phyloP scores from a whole-genome alignment of 2,888 invertebrate genomes.

The Patella pellucida region DNA sequence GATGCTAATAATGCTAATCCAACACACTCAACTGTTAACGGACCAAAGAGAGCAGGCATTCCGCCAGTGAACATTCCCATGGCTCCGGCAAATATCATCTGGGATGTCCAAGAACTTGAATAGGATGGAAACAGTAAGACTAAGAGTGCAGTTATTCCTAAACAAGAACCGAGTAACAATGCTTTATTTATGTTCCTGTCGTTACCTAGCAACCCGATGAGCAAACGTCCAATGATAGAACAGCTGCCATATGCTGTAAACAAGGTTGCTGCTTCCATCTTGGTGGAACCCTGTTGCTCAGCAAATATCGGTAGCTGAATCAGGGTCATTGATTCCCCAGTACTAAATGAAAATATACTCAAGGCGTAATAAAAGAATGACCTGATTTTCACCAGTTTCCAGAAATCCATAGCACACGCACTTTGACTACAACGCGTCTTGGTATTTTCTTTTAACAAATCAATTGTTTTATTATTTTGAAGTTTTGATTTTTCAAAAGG shows the following conservation, averaged over 20 bases:
- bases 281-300: not conserved
- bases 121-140: not conserved
- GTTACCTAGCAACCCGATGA: not conserved
- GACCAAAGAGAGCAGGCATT: not conserved
- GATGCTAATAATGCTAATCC: not conserved
- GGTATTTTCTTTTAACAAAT: not conserved
- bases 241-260: not conserved
- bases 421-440: too few species aligned
- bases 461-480: not conserved
- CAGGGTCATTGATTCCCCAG: not conserved
- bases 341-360: not conserved
- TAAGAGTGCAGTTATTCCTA: not conserved
- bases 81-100: not conserved
- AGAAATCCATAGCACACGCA: not conserved
- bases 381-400: not conserved
- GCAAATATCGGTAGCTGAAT: not conserved
- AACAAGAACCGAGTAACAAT: not conserved
- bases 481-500: not conserved
- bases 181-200: not conserved
- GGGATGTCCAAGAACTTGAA: not conserved
- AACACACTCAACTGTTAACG: not conserved
- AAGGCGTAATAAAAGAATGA: not conserved
- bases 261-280: not conserved
- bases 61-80: not conserved
- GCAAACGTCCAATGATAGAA: not conserved